These are phyloP conservation scores for Cephus rjabovi DNA, from an alignment of 2,888 invertebrate species.

Conservation along the genomic window DNA sequence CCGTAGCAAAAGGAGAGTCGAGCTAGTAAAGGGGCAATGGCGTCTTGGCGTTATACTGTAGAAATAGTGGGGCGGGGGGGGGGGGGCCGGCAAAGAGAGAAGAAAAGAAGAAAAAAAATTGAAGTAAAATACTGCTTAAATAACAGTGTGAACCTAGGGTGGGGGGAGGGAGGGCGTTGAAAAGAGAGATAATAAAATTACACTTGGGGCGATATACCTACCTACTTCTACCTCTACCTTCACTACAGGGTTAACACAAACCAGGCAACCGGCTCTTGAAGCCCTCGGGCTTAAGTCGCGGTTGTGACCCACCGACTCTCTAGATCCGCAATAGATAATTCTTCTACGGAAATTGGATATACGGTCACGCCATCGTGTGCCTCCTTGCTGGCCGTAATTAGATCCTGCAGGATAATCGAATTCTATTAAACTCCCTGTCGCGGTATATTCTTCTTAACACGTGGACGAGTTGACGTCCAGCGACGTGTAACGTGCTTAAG, in stretches of 20 bases:
- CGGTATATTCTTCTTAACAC: too few species aligned
- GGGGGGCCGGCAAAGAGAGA: background rate
- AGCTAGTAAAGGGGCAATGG: conserved; percentile 21
- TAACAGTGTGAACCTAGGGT: conserved; percentile 37
- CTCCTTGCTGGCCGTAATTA: conserved; percentile 41
- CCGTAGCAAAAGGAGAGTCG: conserved; percentile 32
- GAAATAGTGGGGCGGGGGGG: conserved; percentile 7
- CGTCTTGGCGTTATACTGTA: background rate
- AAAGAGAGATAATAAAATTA: conserved; percentile 50
- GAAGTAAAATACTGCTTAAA: conserved; percentile 48
- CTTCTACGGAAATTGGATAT: conserved; percentile 59
- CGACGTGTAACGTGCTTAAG: too few species aligned
- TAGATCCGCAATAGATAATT: conserved; percentile 46
- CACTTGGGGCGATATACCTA: conserved; percentile 38
- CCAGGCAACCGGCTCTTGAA: background rate
- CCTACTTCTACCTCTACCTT: background rate
- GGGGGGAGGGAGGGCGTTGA: conserved; percentile 15
- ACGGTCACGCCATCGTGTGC: conserved; percentile 31
- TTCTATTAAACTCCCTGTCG: conserved; percentile 44
- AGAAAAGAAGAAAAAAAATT: conserved; percentile 26
- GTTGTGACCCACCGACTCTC: conserved; percentile 42
- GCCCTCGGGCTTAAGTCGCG: conserved; percentile 42
- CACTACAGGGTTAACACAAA: background rate
- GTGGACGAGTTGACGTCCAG: too few species aligned
- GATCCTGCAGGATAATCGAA: conserved; percentile 50